phyloP scores from a whole-genome alignment of 1,140 invertebrate genomes.

The Rhagoletis pomonella region DNA sequence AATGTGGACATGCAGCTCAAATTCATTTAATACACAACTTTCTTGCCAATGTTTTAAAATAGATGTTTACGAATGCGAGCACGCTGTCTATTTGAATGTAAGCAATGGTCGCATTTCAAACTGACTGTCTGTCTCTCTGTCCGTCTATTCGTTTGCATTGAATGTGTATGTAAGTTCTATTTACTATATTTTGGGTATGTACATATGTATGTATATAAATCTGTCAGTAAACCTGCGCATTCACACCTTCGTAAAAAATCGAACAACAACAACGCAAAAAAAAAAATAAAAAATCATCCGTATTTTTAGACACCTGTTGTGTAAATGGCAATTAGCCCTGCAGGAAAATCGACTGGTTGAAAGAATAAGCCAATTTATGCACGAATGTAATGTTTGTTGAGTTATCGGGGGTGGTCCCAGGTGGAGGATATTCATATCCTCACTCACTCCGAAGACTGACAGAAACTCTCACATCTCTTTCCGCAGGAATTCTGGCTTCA shows the following conservation, averaged over 20 bases:
- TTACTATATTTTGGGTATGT: background rate
- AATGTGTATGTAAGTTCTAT: conserved; percentile 23
- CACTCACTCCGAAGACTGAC: no score
- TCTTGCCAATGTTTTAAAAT: conserved; percentile 36
- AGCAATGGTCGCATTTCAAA: background rate
- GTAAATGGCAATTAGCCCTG: background rate
- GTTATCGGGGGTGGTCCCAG: no score
- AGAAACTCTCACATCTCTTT: no score
- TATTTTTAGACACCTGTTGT: conserved; percentile 47
- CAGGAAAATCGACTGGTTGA: background rate
- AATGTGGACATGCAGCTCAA: conserved; percentile 17
- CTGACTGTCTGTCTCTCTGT: background rate
- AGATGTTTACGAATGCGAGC: background rate
- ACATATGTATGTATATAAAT: background rate
- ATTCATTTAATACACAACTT: conserved; percentile 18
- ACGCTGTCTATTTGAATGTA: background rate
- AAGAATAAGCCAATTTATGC: no score
- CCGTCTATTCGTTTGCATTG: background rate
- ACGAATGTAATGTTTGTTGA: no score
- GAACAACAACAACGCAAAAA: background rate
- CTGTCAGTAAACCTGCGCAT: background rate
- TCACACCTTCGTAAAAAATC: background rate
- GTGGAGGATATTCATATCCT: no score
- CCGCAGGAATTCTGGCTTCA: no score
- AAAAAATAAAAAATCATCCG: background rate